Evolutionary conservation across 2,888 invertebrate species (phyloP).

Genomic region (Drosophila monieri): DNA sequence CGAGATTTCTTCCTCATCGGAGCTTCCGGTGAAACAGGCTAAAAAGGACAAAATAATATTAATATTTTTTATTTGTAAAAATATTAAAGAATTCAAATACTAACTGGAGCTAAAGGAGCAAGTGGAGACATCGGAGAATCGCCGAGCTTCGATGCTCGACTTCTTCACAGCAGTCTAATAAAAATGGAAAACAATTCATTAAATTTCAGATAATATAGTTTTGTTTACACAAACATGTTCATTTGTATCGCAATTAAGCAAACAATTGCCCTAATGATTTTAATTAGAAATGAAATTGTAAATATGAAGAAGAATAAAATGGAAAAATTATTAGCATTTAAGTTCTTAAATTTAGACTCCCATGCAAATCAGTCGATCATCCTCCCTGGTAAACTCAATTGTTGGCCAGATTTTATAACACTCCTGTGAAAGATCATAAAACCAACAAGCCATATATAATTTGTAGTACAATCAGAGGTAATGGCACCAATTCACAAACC

Average conservation of each 20-base stretch:
- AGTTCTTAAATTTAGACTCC: too few relatives aligned
- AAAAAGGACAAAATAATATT: neutral
- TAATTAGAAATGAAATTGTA: neutral
- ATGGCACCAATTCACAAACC: conserved; percentile 17
- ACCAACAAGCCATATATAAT: conserved; percentile 1
- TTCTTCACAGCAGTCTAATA: conserved; percentile 65
- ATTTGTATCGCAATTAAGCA: neutral
- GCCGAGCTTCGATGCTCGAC: conserved; percentile 61
- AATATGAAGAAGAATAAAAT: too few relatives aligned
- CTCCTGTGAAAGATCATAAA: neutral
- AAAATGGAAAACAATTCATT: neutral
- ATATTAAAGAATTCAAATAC: conserved; percentile 39
- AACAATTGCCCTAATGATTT: neutral
- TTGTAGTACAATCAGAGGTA: conserved; percentile 13
- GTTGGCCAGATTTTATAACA: neutral
- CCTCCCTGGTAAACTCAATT: neutral
- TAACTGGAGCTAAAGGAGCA: conserved; percentile 96
- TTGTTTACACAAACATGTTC: neutral
- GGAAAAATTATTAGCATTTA: neutral
- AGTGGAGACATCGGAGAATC: conserved; percentile 94
- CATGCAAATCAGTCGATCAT: neutral
- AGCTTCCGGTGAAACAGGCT: conserved; percentile 87
- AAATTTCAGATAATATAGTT: neutral
- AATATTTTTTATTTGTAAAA: neutral
- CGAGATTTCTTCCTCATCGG: conserved; percentile 95